Evolutionary conservation across 2,888 invertebrate genomes (phyloP).

Genomic region (Ceriagrion tenellum): DNA sequence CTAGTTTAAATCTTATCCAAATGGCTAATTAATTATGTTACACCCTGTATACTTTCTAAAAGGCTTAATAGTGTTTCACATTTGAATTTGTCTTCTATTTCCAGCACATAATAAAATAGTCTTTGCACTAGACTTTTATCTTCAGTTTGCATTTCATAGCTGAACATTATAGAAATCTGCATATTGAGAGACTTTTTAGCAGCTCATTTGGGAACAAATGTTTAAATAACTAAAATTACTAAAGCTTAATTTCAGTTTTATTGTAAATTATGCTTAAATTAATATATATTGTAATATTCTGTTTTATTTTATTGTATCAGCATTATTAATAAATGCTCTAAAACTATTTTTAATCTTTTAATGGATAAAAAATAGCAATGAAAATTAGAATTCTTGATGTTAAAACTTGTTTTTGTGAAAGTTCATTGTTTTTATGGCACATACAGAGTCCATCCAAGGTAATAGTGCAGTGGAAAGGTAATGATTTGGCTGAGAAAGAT

Average conservation of each 20-base stretch:
- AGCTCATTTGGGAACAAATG: slow-evolving; percentile 60
- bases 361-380: not conserved
- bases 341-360: not conserved
- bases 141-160: slow-evolving; percentile 53
- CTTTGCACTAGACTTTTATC: slow-evolving; percentile 54
- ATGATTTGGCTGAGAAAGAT: no score
- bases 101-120: slow-evolving; percentile 54
- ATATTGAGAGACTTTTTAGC: slow-evolving; percentile 56
- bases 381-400: no score
- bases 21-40: slow-evolving; percentile 64
- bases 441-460: no score
- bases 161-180: slow-evolving; percentile 53
- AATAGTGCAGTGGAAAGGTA: no score
- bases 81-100: slow-evolving; percentile 50
- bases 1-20: slow-evolving; percentile 54
- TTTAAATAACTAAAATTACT: slow-evolving; percentile 57
- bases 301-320: slow-evolving; percentile 66
- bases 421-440: no score
- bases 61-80: slow-evolving; percentile 59
- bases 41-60: slow-evolving; percentile 50
- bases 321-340: slow-evolving; percentile 62
- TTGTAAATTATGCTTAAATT: slow-evolving; percentile 65
- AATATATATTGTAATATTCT: slow-evolving; percentile 61
- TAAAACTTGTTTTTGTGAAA: no score
- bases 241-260: slow-evolving; percentile 58